phyloP scores from a whole-genome alignment of 2,888 invertebrate species.

The Agrypnus murinus region DNA sequence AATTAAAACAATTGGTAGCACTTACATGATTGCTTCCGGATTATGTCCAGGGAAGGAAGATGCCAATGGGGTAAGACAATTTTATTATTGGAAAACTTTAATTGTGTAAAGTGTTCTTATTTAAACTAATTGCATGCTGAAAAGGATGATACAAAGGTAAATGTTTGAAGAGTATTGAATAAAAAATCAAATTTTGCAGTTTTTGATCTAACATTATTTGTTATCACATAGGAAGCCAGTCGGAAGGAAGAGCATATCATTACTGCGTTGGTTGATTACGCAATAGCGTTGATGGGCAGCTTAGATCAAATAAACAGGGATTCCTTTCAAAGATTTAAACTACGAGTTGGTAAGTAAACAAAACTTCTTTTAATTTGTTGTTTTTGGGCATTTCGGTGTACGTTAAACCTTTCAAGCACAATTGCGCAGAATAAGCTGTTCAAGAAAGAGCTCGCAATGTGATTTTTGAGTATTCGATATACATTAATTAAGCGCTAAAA shows the following conservation, averaged over 20 bases:
- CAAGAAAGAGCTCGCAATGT: too few relatives aligned
- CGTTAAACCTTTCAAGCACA: too few relatives aligned
- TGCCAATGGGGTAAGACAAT: constrained; percentile 78
- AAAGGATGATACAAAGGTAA: constrained; percentile 49
- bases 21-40: constrained; percentile 98
- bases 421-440: too few relatives aligned
- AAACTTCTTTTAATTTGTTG: too few relatives aligned
- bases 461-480: too few relatives aligned
- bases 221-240: constrained; percentile 77
- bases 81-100: too few relatives aligned
- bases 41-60: constrained; percentile 91
- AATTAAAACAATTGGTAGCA: constrained; percentile 98
- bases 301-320: constrained; percentile 96
- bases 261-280: constrained; percentile 94
- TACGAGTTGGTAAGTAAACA: constrained; percentile 86
- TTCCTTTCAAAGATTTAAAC: constrained; percentile 96
- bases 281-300: constrained; percentile 92
- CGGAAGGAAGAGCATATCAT: constrained; percentile 91
- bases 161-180: neutral
- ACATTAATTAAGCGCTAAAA: too few relatives aligned
- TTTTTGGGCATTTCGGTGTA: too few relatives aligned
- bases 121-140: constrained; percentile 36
- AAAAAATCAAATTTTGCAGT: neutral
- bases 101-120: constrained; percentile 9
- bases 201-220: constrained; percentile 20